Evolutionary conservation across 2,797 vertebrate genomes (phyloP).

Genomic region (Pangasius sanitwongsei): DNA sequence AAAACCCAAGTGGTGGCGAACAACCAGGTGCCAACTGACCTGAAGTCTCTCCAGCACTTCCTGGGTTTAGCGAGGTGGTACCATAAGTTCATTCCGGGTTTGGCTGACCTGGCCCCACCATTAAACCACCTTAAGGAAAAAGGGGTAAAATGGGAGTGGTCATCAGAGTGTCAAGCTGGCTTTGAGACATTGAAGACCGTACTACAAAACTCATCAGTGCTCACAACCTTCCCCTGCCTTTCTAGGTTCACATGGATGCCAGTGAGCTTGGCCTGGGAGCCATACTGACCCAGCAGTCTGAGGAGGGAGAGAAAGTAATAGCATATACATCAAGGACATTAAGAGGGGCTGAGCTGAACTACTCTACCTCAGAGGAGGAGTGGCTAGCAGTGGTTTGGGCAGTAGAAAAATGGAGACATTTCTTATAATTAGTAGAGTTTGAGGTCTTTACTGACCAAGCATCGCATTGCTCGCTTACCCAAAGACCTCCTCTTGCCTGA

Average conservation of each 20-base stretch:
- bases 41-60: neutral
- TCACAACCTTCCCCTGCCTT: neutral
- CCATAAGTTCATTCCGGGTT: too few relatives aligned
- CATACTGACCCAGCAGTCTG: too few relatives aligned
- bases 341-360: neutral
- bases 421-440: neutral
- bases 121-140: neutral
- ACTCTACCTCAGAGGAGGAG: neutral
- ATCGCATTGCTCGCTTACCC: neutral
- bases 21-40: neutral
- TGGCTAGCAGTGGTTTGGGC: neutral
- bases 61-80: too few relatives aligned
- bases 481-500: neutral
- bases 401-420: neutral
- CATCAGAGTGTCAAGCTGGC: neutral
- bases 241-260: constrained; percentile 4
- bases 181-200: too few relatives aligned
- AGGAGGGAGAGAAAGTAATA: neutral
- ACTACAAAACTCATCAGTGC: neutral
- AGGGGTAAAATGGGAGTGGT: neutral
- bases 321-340: neutral
- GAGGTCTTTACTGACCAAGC: neutral
- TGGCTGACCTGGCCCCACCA: neutral
- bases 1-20: neutral
- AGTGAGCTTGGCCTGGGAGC: constrained; percentile 1